These are phyloP conservation scores for Thecocarcelia acutangulata DNA, from an alignment of 2,888 invertebrate genomes.

Conservation along the genomic window DNA sequence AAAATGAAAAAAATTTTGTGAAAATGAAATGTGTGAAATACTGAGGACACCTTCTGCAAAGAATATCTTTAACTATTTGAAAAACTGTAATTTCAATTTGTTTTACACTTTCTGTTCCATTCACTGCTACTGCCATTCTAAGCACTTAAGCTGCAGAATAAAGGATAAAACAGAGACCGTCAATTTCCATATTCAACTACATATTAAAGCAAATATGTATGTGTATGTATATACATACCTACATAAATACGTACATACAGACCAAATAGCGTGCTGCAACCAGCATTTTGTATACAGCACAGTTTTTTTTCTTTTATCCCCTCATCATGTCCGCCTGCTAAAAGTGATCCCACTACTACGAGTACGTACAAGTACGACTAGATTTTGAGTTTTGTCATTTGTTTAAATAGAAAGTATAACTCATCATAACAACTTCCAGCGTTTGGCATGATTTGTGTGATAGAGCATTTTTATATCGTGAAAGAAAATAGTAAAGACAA, in stretches of 20 bases:
- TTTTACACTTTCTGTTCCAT: conserved; percentile 21
- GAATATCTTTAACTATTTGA: conserved; percentile 69
- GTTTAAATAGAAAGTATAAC: conserved; percentile 40
- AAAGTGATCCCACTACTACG: too few relatives aligned
- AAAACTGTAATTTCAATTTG: conserved; percentile 71
- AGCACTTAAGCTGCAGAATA: conserved; percentile 36
- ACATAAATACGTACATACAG: not conserved
- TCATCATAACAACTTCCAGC: conserved; percentile 49
- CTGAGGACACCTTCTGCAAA: conserved; percentile 39
- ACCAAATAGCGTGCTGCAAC: conserved; percentile 59
- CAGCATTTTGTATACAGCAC: too few relatives aligned
- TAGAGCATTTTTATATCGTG: conserved; percentile 10
- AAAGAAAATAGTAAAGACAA: conserved; percentile 4
- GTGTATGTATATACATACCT: not conserved
- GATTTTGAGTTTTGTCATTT: too few relatives aligned
- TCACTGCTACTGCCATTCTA: conserved; percentile 5
- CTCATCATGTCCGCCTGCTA: too few relatives aligned
- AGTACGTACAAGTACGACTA: too few relatives aligned
- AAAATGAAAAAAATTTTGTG: not conserved
- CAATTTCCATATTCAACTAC: conserved; percentile 64
- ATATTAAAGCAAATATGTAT: conserved; percentile 20
- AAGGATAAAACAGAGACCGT: conserved; percentile 42
- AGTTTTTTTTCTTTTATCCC: not conserved
- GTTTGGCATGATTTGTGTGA: conserved; percentile 44
- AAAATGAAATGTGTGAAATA: conserved; percentile 15